Evolutionary conservation across 2,797 vertebrate species (phyloP).

Genomic region (Hypotaenidia philippensis): DNA sequence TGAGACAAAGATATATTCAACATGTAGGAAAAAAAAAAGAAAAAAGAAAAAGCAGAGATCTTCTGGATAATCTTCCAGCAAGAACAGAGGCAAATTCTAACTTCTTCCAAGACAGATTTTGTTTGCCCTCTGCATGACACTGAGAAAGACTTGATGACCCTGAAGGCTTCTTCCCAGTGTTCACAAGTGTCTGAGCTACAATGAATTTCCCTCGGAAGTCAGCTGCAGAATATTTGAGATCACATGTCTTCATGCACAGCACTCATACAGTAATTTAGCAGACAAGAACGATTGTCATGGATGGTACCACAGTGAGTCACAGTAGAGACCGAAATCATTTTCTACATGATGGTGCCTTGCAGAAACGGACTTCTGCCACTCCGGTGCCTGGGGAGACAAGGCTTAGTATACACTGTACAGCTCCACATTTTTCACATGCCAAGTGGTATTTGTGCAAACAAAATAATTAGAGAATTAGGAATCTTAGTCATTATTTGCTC

Average conservation of each 20-base stretch:
- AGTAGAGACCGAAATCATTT: neutral
- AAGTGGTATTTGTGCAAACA: neutral
- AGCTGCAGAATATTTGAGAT: neutral
- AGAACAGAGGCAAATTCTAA: neutral
- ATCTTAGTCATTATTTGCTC: neutral
- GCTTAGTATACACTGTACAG: neutral
- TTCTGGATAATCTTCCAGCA: neutral
- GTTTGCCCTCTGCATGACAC: neutral
- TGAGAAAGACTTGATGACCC: neutral
- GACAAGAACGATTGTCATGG: neutral
- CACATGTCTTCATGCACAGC: neutral
- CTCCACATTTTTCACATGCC: neutral
- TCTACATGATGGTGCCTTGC: neutral
- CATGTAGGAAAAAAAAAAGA: neutral
- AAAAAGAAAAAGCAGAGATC: neutral
- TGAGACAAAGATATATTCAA: neutral
- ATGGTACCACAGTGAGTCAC: neutral
- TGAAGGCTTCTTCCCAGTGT: neutral
- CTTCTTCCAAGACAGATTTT: neutral
- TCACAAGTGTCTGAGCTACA: neutral
- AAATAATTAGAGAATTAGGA: neutral
- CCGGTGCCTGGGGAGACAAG: neutral
- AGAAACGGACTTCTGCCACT: neutral
- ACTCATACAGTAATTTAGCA: conserved; percentile 4
- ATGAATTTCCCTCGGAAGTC: neutral